Percentiles rank a stretch among this genome's conserved stretches.
These are phyloP conservation scores for Pangasius larnaudii DNA, from an alignment of 2,797 vertebrate species.

Conservation along the genomic window DNA sequence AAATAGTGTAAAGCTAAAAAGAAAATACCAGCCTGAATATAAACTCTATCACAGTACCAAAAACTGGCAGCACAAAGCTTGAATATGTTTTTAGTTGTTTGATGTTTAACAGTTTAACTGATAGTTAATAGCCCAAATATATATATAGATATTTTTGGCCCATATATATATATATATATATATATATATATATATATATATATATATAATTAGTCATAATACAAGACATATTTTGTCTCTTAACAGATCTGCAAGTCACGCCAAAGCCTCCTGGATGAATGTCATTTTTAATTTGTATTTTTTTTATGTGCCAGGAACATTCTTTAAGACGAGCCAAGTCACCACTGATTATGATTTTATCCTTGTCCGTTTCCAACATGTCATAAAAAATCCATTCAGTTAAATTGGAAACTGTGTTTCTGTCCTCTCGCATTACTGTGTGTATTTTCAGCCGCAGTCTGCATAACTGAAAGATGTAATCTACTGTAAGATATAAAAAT, in stretches of 20 bases:
- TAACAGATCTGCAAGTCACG: background rate
- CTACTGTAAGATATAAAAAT: background rate
- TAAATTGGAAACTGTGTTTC: conserved; percentile 52
- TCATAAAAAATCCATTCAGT: conserved; percentile 65
- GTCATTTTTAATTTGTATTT: conserved; percentile 22
- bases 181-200: background rate
- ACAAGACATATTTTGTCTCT: background rate
- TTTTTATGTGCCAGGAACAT: conserved; percentile 50
- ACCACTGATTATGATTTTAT: conserved; percentile 52
- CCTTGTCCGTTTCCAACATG: conserved; percentile 46
- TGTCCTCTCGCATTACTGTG: conserved; percentile 40
- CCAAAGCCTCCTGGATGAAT: conserved; percentile 57
- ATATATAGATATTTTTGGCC: too few species aligned
- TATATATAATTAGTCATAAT: background rate
- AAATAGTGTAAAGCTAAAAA: background rate
- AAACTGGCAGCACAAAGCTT: background rate
- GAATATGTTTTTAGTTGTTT: background rate
- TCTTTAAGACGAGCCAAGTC: conserved; percentile 59
- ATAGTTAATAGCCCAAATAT: background rate
- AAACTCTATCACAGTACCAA: background rate
- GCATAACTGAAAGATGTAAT: background rate
- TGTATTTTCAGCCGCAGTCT: conserved; percentile 34
- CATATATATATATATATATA: too few species aligned
- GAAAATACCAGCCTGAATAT: background rate
- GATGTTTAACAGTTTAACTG: background rate